phyloP scores from a whole-genome alignment of 2,113 vertebrate species.

The Caretta caretta region DNA sequence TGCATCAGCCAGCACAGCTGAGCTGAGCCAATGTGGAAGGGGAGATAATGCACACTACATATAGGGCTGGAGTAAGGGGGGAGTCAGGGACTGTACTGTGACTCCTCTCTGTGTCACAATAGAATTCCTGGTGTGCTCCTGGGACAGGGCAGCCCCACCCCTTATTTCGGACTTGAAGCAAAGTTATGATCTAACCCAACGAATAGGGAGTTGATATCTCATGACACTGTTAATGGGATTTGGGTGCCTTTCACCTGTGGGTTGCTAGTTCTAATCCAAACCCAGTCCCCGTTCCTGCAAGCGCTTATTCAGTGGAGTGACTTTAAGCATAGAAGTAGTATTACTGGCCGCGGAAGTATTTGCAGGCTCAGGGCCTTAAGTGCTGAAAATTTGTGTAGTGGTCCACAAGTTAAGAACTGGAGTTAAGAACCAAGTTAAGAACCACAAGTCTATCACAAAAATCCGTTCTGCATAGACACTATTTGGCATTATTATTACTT shows the following conservation, averaged over 20 bases:
- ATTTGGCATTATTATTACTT: background rate
- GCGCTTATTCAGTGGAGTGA: background rate
- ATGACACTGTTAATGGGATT: background rate
- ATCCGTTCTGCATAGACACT: background rate
- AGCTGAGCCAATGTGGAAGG: background rate
- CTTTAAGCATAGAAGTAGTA: background rate
- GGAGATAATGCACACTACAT: background rate
- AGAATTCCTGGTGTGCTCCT: too few species aligned
- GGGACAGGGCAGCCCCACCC: too few species aligned
- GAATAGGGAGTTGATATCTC: too few species aligned
- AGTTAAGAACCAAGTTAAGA: too few species aligned
- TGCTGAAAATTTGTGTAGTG: background rate
- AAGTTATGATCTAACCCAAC: too few species aligned
- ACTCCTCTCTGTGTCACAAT: too few species aligned
- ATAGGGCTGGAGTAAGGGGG: background rate
- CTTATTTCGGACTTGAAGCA: too few species aligned
- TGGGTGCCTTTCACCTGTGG: background rate
- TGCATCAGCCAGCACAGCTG: background rate
- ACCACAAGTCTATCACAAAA: background rate
- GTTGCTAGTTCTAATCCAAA: background rate
- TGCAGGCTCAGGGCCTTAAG: background rate
- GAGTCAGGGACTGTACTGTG: too few species aligned
- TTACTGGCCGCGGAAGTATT: background rate
- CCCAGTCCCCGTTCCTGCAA: background rate
- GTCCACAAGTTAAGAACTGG: background rate